Conservation (phyloP, 1,140 invertebrate genomes). For the Venustaconcha ellipsiformis region DNA sequence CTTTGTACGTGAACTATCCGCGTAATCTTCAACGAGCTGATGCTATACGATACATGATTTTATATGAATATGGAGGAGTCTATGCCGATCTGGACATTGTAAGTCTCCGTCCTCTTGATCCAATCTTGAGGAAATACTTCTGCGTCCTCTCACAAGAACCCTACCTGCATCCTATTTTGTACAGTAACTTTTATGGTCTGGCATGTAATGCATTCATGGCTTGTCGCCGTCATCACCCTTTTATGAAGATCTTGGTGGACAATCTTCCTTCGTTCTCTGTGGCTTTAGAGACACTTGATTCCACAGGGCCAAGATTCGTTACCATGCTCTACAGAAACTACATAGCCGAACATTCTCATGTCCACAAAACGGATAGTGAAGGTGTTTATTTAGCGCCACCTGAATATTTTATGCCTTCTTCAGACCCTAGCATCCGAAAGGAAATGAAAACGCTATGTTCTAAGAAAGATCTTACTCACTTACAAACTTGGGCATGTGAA, state of each 20-base stretch:
- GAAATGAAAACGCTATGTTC: no score
- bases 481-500: no score
- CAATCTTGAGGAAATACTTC: constrained; percentile 39
- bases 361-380: no score
- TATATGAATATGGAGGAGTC: constrained; percentile 57
- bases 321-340: constrained; percentile 12
- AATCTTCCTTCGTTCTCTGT: constrained; percentile 46
- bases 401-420: no score
- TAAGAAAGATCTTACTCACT: no score
- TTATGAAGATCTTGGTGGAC: constrained; percentile 49
- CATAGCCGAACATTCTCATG: no score
- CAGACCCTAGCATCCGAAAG: no score
- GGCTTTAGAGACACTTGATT: constrained; percentile 53
- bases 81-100: constrained; percentile 60
- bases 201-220: constrained; percentile 60
- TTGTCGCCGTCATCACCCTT: constrained; percentile 52
- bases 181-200: constrained; percentile 46
- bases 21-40: constrained; percentile 52
- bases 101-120: constrained; percentile 45
- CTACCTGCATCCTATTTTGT: constrained; percentile 50
- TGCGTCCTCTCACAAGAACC: constrained; percentile 61
- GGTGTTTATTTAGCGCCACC: no score
- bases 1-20: constrained; percentile 45
- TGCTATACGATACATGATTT: constrained; percentile 54
- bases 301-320: constrained; percentile 56